Evolutionary conservation across 1,140 invertebrate genomes (phyloP), one percentile per base, ranked within the genome.

Genomic region (Aphaenogaster ashmeadi): DNA sequence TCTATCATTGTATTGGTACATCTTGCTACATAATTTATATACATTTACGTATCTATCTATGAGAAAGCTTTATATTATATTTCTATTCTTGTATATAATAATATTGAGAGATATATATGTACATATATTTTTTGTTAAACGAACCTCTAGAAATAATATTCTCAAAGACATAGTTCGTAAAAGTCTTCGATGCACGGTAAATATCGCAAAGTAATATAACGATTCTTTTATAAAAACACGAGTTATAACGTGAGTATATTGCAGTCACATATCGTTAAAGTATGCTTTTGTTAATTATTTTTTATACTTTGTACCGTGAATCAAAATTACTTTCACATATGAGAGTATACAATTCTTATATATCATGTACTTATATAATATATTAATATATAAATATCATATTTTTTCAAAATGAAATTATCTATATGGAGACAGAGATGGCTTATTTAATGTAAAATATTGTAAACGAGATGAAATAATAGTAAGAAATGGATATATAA

Each of bases 1-100:
- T 91, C 88, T 83, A 91, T 67, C 8, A 64, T 86, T 84, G 89
- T 91, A 91, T 91, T 90, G 89, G 89, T 90, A 91, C 89, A 91
- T 86, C 77, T 78, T 66, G 60, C 87, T 87, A 58, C 67, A 62
- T 81, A 86, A 60, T 71, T 56, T 81, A 80, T 90, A 41, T 83
- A 91, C 86, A 80, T 84, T 74, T 86, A 69, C 36, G 81, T 56
- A 50, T 67, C 50, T 86, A 86, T 67, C 33, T 75, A 87, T 33
- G 27, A 27, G 27, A 75, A 85, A 47, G 13, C 86, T 84, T 84
- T 5, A 72, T 50, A 50, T 77, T 50, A 58, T 85, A n/a, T 64
- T 54, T 78, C 36, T 89, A 85, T 90, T 69, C n/a, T 86, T 85
- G 41, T 88, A 85, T 88, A 84, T 62, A 81, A 69, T 41, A 71